Evolutionary conservation across 2,888 invertebrate genomes (phyloP).

Genomic region (Epiperipatus broadwayi): DNA sequence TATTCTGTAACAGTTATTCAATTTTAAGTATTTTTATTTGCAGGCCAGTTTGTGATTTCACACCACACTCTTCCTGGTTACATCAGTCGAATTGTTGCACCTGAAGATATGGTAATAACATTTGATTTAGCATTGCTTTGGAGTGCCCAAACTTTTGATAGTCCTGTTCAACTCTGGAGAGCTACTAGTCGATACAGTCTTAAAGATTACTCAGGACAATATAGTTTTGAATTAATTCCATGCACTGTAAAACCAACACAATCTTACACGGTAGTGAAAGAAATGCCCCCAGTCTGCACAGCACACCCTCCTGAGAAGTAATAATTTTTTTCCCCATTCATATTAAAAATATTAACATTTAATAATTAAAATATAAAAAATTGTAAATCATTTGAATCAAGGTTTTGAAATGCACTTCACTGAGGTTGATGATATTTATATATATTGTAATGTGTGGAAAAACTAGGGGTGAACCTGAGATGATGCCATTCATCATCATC

Average conservation of each 20-base stretch:
- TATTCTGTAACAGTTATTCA: too few species aligned
- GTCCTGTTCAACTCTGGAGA: constrained; percentile 29
- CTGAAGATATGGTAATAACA: constrained; percentile 22
- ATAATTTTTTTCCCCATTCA: too few species aligned
- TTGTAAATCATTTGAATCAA: too few species aligned
- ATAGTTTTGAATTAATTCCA: constrained; percentile 26
- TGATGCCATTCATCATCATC: too few species aligned
- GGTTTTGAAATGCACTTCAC: too few species aligned
- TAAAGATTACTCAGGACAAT: constrained; percentile 30
- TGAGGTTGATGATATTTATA: too few species aligned
- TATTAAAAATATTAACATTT: background rate
- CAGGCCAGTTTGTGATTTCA: constrained; percentile 26
- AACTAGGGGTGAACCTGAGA: too few species aligned
- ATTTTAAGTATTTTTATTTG: constrained; percentile 10
- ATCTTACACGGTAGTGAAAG: constrained; percentile 11
- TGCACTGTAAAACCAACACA: constrained; percentile 24
- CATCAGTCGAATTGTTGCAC: constrained; percentile 24
- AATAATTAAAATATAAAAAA: constrained; percentile 5
- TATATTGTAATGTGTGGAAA: too few species aligned
- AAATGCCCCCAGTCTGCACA: constrained; percentile 22
- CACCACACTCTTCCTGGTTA: constrained; percentile 24
- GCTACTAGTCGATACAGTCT: constrained; percentile 28
- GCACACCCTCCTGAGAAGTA: constrained; percentile 25
- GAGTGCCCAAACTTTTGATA: constrained; percentile 29
- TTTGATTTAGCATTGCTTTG: constrained; percentile 28